Conservation (phyloP, 2,888 invertebrate genomes). For the Drosophila infuscata region DNA sequence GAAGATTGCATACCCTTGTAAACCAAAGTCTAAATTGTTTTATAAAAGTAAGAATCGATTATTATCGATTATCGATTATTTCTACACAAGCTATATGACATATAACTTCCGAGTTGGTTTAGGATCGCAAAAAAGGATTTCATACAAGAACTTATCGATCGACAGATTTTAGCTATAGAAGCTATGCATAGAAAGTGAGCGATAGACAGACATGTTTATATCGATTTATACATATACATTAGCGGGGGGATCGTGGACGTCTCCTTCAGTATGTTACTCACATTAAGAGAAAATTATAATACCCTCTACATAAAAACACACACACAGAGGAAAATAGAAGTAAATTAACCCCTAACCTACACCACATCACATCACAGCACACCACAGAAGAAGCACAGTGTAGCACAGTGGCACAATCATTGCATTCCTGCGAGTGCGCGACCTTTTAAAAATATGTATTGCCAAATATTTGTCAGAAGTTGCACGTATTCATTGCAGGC, state of each 20-base stretch:
- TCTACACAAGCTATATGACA: too few species aligned
- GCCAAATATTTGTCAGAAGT: constrained; percentile 49
- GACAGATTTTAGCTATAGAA: not conserved
- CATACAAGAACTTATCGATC: not conserved
- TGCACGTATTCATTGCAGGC: constrained; percentile 24
- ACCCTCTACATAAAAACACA: not conserved
- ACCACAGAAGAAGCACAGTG: constrained; percentile 20
- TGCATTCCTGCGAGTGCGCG: constrained; percentile 54
- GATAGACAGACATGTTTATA: not conserved
- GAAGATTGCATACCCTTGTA: not conserved
- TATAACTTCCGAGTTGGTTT: too few species aligned
- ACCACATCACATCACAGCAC: constrained; percentile 29
- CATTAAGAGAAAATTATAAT: not conserved
- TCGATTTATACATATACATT: not conserved
- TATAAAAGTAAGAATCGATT: not conserved
- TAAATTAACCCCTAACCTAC: constrained; percentile 60
- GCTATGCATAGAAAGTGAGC: not conserved
- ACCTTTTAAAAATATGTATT: constrained; percentile 55
- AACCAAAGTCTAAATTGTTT: not conserved
- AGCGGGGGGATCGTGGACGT: not conserved
- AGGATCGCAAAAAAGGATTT: not conserved
- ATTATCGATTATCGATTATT: not conserved
- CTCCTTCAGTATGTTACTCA: not conserved
- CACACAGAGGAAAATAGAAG: not conserved
- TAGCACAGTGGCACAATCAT: constrained; percentile 43